Evolutionary conservation across 2,113 vertebrate species (phyloP).

Genomic region (Rhinogobius similis): DNA sequence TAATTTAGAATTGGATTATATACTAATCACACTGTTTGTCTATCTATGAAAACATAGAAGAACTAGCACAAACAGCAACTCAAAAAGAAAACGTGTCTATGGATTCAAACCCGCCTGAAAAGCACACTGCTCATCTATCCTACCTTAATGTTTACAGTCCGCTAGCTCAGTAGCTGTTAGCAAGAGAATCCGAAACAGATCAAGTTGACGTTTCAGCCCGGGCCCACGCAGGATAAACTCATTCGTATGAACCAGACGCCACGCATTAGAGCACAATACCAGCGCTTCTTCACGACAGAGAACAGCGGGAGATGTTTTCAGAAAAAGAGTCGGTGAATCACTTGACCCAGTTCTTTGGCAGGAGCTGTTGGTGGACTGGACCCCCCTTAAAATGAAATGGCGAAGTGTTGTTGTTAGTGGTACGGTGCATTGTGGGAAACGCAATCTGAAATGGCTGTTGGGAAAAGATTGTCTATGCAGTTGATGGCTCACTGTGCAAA

Average conservation of each 20-base stretch:
- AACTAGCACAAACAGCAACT: not conserved
- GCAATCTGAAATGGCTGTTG: constrained; percentile 65
- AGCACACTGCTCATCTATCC: not conserved
- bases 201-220: constrained; percentile 59
- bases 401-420: constrained; percentile 72
- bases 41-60: too few species aligned
- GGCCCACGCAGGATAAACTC: constrained; percentile 55
- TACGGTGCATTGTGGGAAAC: constrained; percentile 65
- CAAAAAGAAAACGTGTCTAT: not conserved
- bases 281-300: not conserved
- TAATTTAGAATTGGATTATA: too few species aligned
- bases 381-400: constrained; percentile 69
- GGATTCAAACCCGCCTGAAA: not conserved
- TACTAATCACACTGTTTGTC: too few species aligned
- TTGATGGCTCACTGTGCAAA: not conserved
- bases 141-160: constrained; percentile 65
- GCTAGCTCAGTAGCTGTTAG: constrained; percentile 35
- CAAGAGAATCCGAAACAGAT: constrained; percentile 48
- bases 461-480: constrained; percentile 34
- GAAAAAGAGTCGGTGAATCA: constrained; percentile 1
- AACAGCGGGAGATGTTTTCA: not conserved
- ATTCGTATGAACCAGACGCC: constrained; percentile 37
- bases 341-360: constrained; percentile 63
- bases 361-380: constrained; percentile 18
- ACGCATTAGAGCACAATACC: constrained; percentile 49